Evolutionary conservation across 2,888 invertebrate species (phyloP), one percentile per base, ranked within the genome.

Genomic region (Leptothorax acervorum): DNA sequence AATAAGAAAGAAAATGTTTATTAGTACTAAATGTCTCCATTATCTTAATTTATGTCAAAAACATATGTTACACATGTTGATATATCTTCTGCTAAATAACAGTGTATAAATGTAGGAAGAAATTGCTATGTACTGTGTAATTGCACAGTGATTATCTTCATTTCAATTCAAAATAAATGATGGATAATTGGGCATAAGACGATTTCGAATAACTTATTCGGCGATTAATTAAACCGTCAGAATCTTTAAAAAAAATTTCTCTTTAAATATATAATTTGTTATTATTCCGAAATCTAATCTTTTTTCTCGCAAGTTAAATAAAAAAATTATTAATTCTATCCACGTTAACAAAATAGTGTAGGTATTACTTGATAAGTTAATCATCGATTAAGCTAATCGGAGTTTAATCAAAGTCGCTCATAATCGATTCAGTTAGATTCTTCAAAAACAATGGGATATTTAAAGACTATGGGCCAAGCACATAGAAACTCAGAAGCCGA

Each of bases 341-440:
- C 35, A n/a, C 1, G 9, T 62, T 62, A n/a, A 62, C 31, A 62
- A 35, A 12, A 23, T 18, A 62, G 2, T 63, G 39, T 23, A 23
- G n/a, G 0, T 65, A 65, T 42, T 42, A n/a, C 1, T 65, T 65
- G 12, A 42, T 42, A 42, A 65, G 2, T 65, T 42, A 63, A 63
- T n/a, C n/a, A 39, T 65, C 1, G 23, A 1, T 12, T 42, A 42
- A 65, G 6, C 42, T 60, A 31, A 39, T 23, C n/a, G 23, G 5
- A 42, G 3, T 42, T 39, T n/a, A 9, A 11, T n/a, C 11, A n/a
- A 39, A n/a, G n/a, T 39, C 12, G n/a, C 8, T 60, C 12, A 5
- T 28, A 39, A 66, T 53, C 8, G 53, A 76, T 65, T 76, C 28
- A 39, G 53, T 63, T 76, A 15, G 3, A 23, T 23, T 11, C 42